phyloP scores from a whole-genome alignment of 2,113 vertebrate species.

The Amblyornis subalaris region DNA sequence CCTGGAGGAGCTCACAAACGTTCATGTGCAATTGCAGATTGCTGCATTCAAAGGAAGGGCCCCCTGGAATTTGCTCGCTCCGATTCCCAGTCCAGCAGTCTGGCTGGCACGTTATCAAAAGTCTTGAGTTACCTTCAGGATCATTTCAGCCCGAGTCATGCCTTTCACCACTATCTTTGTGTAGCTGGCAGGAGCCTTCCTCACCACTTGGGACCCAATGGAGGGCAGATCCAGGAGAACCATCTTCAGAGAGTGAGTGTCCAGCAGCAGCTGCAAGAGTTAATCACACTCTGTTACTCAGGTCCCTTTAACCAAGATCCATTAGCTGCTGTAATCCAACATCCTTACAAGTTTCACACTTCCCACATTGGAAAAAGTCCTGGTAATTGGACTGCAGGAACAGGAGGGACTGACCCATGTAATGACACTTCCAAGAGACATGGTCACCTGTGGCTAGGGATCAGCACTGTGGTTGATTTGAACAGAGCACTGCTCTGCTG shows the following conservation, averaged over 20 bases:
- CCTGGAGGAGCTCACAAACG: neutral
- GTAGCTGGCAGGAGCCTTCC: constrained; percentile 97
- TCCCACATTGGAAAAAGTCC: neutral
- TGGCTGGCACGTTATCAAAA: constrained; percentile 49
- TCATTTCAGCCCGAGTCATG: constrained; percentile 99
- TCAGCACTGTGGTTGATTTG: neutral
- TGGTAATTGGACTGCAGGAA: neutral
- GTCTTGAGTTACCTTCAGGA: constrained; percentile 88
- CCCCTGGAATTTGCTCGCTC: constrained; percentile 40
- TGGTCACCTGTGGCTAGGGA: fast-evolving
- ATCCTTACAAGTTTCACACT: neutral
- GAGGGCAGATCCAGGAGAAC: constrained; percentile 94
- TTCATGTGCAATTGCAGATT: constrained; percentile 1
- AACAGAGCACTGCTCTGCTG: neutral
- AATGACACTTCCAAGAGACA: neutral
- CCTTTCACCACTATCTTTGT: constrained; percentile 99
- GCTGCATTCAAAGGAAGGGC: constrained; percentile 7
- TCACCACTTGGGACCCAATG: constrained; percentile 94
- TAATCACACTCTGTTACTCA: neutral
- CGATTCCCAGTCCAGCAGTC: constrained; percentile 50
- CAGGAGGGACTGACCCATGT: neutral
- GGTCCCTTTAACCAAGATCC: neutral
- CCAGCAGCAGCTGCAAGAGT: constrained; percentile 86
- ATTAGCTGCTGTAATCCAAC: neutral
- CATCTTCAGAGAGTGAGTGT: constrained; percentile 97